Evolutionary conservation across 2,797 vertebrate genomes (phyloP), one percentile per base, ranked within the genome.

Genomic region (Sebastes variabilis): DNA sequence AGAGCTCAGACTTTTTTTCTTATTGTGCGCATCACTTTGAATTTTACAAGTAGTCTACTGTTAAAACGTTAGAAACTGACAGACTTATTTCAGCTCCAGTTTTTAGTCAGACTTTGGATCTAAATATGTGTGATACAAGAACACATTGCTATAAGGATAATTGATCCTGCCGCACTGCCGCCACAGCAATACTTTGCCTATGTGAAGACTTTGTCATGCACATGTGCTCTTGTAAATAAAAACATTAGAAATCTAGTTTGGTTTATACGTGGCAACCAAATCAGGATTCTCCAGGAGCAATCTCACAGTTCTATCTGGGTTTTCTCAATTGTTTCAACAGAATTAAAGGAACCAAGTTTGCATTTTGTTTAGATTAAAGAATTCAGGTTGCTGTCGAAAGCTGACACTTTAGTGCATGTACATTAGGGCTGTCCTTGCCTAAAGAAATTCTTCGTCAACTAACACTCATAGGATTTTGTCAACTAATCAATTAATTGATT

Each of bases 181-280:
- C 18, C 46, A 24, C 24, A 36, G 34, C 1, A 5, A 29, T 56
- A 27, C 4, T 42, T 75, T 77, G 79, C 30, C 25, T 55, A 16
- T 76, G n/a, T 65, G 4, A 36, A 32, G 22, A n/a, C 42, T 67
- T 59, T 77, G 42, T 67, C 2, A 38, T 38, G 36, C 36, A 38
- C 13, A 38, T 38, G 14, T 42, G 38, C 13, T 42, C 38, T 38
- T 65, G 20, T 58, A 30, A 54, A 68, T 13, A 52, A 68, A 4
- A 3, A 3, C 16, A 14, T 73, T 55, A 71, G 2, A 34, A 46
- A 8, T n/a, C 14, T 2, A 42, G 8, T 69, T 27, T 12, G 36
- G 14, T 32, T 61, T 54, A 30, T n/a, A 49, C 1, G 27, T 13
- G n/a, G 2, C 4, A 5, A 22, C n/a, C 0, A 27, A 59, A 55